phyloP scores from a whole-genome alignment of 1,140 invertebrate genomes.

The Zeugodacus cucurbitae region DNA sequence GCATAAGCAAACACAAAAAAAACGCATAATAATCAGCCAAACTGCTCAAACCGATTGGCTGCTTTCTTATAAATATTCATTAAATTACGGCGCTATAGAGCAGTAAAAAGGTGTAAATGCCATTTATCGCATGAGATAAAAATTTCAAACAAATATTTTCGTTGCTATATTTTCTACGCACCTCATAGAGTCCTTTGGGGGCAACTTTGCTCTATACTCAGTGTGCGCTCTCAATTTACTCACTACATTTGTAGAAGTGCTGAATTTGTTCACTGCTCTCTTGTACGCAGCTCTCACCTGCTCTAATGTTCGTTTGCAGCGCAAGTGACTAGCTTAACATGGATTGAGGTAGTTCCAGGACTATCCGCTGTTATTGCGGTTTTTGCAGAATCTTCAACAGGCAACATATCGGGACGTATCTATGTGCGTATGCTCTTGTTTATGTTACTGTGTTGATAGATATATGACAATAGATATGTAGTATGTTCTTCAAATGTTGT shows the following conservation, averaged over 20 bases:
- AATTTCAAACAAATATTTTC: neutral
- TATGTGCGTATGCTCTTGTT: neutral
- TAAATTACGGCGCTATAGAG: neutral
- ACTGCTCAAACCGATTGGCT: conserved; percentile 5
- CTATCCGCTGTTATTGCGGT: neutral
- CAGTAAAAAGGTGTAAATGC: neutral
- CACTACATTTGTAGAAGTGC: neutral
- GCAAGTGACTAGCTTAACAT: neutral
- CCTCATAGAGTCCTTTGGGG: neutral
- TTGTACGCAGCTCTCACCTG: neutral
- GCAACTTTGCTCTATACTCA: neutral
- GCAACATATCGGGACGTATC: neutral
- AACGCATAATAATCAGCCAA: neutral
- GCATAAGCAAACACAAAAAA: conserved; percentile 5
- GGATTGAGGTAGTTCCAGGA: neutral
- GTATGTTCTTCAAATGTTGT: neutral
- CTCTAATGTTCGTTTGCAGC: neutral
- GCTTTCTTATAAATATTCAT: conserved; percentile 23
- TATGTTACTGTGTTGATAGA: too few species aligned
- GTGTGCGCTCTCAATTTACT: neutral
- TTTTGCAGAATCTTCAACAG: neutral
- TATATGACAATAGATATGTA: neutral
- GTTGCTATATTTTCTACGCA: neutral
- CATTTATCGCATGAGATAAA: neutral
- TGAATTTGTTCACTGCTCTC: neutral